These are phyloP conservation scores for Sebastes elongatus DNA, from an alignment of 2,797 vertebrate genomes.

Conservation along the genomic window DNA sequence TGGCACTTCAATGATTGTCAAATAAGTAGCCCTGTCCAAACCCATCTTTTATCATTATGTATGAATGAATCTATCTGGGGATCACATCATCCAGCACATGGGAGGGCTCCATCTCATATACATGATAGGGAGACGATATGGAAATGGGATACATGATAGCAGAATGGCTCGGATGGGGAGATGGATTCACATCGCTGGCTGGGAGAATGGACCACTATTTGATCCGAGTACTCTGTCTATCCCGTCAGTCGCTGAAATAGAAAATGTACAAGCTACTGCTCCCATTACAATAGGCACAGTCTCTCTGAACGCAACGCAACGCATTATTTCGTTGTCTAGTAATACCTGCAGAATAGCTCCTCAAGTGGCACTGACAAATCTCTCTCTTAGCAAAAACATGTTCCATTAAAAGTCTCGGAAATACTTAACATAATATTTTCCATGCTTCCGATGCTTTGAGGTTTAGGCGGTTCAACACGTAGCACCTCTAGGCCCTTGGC, in stretches of 20 bases:
- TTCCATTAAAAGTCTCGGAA: constrained; percentile 48
- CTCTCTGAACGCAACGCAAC: constrained; percentile 19
- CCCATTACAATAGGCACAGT: constrained; percentile 9
- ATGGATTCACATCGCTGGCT: constrained; percentile 62
- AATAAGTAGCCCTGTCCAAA: constrained; percentile 83
- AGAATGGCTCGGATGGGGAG: constrained; percentile 48
- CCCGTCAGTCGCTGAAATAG: constrained; percentile 37
- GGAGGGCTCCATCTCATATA: constrained; percentile 74
- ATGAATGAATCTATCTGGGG: constrained; percentile 79
- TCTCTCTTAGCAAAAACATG: constrained; percentile 28
- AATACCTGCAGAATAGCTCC: constrained; percentile 27
- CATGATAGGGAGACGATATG: constrained; percentile 71
- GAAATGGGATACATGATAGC: constrained; percentile 71
- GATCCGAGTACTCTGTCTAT: constrained; percentile 43
- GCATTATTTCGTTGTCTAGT: constrained; percentile 21
- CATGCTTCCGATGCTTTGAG: constrained; percentile 40
- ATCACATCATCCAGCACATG: constrained; percentile 74
- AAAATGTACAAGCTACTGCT: constrained; percentile 35
- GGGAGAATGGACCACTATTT: constrained; percentile 53
- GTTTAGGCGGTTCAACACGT: constrained; percentile 39
- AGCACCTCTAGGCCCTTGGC: constrained; percentile 44
- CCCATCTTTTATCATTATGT: constrained; percentile 83
- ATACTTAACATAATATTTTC: constrained; percentile 34
- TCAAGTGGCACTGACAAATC: constrained; percentile 31
- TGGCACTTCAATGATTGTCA: constrained; percentile 84